Evolutionary conservation across 2,113 vertebrate species (phyloP), one percentile per base, ranked within the genome.

Genomic region (Papio anubis): DNA sequence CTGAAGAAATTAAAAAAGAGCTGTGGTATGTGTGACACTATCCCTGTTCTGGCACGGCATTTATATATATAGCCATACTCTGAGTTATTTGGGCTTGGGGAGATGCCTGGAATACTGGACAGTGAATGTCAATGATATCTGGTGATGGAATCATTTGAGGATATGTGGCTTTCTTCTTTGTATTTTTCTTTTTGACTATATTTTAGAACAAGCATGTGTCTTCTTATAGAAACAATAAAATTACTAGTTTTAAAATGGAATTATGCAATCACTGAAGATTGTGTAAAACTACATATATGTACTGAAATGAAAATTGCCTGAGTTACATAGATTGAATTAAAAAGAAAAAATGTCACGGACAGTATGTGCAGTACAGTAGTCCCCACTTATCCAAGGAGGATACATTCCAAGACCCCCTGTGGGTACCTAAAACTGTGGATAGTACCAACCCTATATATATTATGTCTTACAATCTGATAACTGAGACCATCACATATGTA

Each of bases 221-320:
- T 85, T 78, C 88, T 89, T 86, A 75, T 85, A 73, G 96, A 78
- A 93, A 81, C 61, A 94, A 66, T 66, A 84, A 94, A 75, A 40
- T 72, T n/a, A 11, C 85, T 64, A 48, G 20, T 93, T 70, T 61
- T 18, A 90, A 57, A 64, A 32, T 30, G 27, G 27, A 14, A 16
- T 68, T 35, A 17, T 57, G 4, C 20, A 50, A 23, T 38, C 17
- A 27, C 11, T 79, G 50, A 87, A 40, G 30, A 76, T 50, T 61
- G 32, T 87, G 1, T 87, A 61, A 92, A 86, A 30, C 13, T 68
- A 64, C 30, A 57, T 25, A 40, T 68, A 75, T 55, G 52, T 75
- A 40, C 45, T 72, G 5, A 91, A 85, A 76, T 85, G 57, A 68
- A 95, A 93, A 14, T 10, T 75, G 25, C 18, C 23, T 32, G 35